phyloP scores from a whole-genome alignment of 2,888 invertebrate species.

The Mayetiola destructor region DNA sequence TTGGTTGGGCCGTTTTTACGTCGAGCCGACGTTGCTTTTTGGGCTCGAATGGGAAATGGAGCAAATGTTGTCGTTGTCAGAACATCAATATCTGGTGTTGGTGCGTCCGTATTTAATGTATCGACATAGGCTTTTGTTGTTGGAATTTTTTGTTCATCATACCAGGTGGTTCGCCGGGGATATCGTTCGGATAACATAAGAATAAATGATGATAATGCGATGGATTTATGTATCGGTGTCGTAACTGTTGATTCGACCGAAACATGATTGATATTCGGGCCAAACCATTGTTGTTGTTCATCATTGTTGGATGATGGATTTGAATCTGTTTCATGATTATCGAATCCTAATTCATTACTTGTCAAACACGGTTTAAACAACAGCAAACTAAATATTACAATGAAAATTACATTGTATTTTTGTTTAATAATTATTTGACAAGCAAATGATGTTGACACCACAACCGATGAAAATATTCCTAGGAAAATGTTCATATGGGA shows the following conservation, averaged over 20 bases:
- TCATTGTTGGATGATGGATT: no score
- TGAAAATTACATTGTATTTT: neutral
- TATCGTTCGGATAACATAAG: neutral
- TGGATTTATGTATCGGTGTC: neutral
- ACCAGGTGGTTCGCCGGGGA: neutral
- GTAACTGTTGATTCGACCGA: neutral
- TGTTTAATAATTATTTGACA: neutral
- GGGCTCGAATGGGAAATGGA: neutral
- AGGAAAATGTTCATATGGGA: slow-evolving; percentile 6
- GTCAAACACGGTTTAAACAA: neutral
- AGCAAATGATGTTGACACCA: neutral
- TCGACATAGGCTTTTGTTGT: neutral
- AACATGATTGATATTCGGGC: no score
- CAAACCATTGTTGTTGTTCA: neutral
- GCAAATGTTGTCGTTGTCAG: neutral
- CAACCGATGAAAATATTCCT: neutral
- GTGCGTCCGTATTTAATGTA: neutral
- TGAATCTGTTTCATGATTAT: no score
- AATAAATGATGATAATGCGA: neutral
- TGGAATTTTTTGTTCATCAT: neutral
- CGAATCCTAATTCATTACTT: no score
- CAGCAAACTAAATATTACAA: slow-evolving; percentile 1
- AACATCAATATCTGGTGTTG: no score
- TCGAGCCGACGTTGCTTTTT: neutral
- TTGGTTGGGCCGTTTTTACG: no score